Evolutionary conservation across 2,797 vertebrate genomes (phyloP), one percentile per base, ranked within the genome.

Genomic region (Mormyrus hasselquistii): DNA sequence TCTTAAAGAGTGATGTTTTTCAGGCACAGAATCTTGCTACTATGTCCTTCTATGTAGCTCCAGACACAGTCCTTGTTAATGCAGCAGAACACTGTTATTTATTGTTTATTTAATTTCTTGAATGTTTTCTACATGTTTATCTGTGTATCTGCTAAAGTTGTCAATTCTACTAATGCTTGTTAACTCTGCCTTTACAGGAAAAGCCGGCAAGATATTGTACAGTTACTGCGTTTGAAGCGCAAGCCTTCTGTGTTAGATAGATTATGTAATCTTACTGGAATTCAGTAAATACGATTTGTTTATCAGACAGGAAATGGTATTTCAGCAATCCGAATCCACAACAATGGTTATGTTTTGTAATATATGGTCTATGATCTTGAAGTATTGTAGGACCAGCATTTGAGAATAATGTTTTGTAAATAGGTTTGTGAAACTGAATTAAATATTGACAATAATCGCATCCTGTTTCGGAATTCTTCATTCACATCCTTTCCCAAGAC

Each of bases 101-200:
- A 87, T 87, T 87, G 19, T 59, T 55, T 55, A 53, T 86, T 86
- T 86, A 52, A 50, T 16, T 16, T 52, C 83, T 86, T 86, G 22
- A 29, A 86, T 86, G 83, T 86, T 86, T 52, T 86, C 50, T 29
- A 86, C 49, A 29, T 25, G 22, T 86, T 57, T n/a, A n/a, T 57
- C 19, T 52, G 38, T n/a, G 41, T 47, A 79, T 47, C 73, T 79
- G n/a, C 44, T 49, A 84, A 49, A 84, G 10, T 49, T 52, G 22
- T 85, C n/a, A 85, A 9, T 49, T 79, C 38, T 47, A 79, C 38
- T 79, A 79, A 47, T 79, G 47, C n/a, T 25, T 25, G 19, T 49
- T 85, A 52, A 52, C 7, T 29, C 44, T 22, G 47, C 22, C 10
- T 85, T 49, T 52, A 49, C 50, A 50, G 49, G 50, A 50, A 85